Percentiles rank a stretch among this genome's conserved stretches.
phyloP scores from a whole-genome alignment of 1,140 invertebrate genomes.

The Hycleus phaleratus region DNA sequence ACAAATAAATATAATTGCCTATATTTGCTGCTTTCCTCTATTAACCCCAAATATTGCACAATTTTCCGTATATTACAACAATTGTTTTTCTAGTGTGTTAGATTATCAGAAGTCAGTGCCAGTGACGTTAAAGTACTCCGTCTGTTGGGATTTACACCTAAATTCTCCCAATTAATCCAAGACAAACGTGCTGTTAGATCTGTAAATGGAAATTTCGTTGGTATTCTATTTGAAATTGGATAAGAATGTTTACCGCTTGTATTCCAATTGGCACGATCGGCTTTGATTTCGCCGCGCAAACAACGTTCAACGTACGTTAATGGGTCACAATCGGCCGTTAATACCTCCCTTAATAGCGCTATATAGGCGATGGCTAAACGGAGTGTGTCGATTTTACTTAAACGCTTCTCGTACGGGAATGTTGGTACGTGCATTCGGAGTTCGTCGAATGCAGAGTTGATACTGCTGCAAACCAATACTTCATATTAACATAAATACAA shows the following conservation, averaged over 20 bases:
- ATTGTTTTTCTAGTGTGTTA: conserved; percentile 7
- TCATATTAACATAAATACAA: background rate
- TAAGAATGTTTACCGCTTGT: conserved; percentile 67
- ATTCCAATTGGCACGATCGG: conserved; percentile 86
- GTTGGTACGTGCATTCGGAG: conserved; percentile 92
- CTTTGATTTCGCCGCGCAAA: conserved; percentile 79
- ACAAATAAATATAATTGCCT: conserved; percentile 6
- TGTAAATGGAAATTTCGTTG: conserved; percentile 42
- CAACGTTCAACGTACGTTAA: conserved; percentile 90
- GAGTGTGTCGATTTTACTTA: conserved; percentile 96
- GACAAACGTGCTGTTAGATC: conserved; percentile 94
- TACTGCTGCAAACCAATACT: conserved; percentile 70
- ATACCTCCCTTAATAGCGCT: conserved; percentile 80
- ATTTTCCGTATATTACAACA: too few species aligned
- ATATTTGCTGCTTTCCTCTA: too few species aligned
- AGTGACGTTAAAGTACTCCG: conserved; percentile 73
- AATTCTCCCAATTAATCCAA: conserved; percentile 99
- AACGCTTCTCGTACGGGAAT: conserved; percentile 95
- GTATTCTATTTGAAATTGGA: background rate
- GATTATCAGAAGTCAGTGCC: conserved; percentile 63
- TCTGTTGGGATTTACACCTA: conserved; percentile 85
- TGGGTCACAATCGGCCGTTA: conserved; percentile 86
- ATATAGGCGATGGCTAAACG: conserved; percentile 95
- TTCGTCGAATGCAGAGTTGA: conserved; percentile 97
- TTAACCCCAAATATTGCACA: too few species aligned